Base-by-base conservation (phyloP, 2,888 invertebrate genomes). In the Glaucopsyche alexis region DNA sequence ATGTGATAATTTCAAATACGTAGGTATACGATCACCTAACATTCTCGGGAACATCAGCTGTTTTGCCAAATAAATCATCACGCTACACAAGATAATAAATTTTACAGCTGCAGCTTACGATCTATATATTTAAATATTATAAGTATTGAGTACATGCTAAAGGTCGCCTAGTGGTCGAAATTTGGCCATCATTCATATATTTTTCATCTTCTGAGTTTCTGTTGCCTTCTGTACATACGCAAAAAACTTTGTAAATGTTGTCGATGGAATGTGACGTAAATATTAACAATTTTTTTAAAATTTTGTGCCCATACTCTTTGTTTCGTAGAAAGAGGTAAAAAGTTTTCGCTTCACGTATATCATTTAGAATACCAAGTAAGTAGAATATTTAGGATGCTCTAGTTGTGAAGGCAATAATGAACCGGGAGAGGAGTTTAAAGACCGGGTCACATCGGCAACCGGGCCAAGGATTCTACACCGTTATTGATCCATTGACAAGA, bases 401-500 rank as follows among this genome's bases (percentile, higher is more conserved):
- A n/a, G 52, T 29, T 29, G 60, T 60, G 14, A 60, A 60, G 60
- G 60, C 29, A 60, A 60, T 60, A 60, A 60, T 60, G 38, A 60
- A 60, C 60, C 60, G 29, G 29, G 60, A 60, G 60, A 60, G 60
- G 38, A 60, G 60, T 60, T 60, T 29, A 60, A 50, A 16, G 50
- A 64, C 64, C 64, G 64, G 64, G 71, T 38, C 64, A 65, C 47
- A 38, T 38, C 49, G 72, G 49, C 65, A 72, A 83, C 78, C 83
- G 81, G 89, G 90, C 86, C 90, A 89, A 90, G 90, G 89, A 87
- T 87, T 81, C 80, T 70, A 78, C 80, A 83, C 79, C 83, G 84
- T 76, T 88, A 87, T 87, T 83, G 88, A 87, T 87, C 87, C 78
- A 80, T 60, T 77, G 75, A 74, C 76, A 74, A 69, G 75, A 75